Evolutionary conservation across 1,140 invertebrate genomes (phyloP).

Genomic region (Colletes gigas): DNA sequence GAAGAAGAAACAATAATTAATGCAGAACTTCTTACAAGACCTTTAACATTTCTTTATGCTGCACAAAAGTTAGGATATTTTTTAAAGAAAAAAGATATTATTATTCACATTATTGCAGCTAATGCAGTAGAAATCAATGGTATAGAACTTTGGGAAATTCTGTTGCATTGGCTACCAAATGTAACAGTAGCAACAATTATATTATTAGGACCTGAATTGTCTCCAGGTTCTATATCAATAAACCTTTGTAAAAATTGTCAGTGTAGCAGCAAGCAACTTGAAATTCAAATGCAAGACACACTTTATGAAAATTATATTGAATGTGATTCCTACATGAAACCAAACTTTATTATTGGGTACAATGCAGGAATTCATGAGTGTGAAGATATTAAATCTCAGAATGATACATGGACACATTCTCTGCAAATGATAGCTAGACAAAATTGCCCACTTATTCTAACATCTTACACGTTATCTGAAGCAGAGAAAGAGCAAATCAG

Average conservation of each 20-base stretch:
- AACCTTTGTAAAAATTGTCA: constrained; percentile 64
- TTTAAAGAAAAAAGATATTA: constrained; percentile 36
- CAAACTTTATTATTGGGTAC: constrained; percentile 72
- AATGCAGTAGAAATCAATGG: constrained; percentile 65
- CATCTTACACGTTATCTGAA: constrained; percentile 69
- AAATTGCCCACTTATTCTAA: constrained; percentile 71
- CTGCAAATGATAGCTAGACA: constrained; percentile 61
- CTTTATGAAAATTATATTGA: constrained; percentile 66
- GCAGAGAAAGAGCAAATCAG: constrained; percentile 66
- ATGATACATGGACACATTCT: constrained; percentile 68
- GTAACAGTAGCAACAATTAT: constrained; percentile 57
- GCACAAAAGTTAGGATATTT: constrained; percentile 61
- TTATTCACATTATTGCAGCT: constrained; percentile 71
- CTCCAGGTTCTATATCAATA: constrained; percentile 23
- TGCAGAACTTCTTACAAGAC: constrained; percentile 70
- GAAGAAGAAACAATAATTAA: constrained; percentile 46
- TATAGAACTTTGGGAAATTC: constrained; percentile 68
- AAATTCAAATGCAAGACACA: constrained; percentile 43
- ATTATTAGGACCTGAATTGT: constrained; percentile 72
- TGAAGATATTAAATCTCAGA: constrained; percentile 55
- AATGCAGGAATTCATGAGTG: constrained; percentile 72
- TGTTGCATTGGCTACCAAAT: constrained; percentile 69
- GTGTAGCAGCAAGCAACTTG: constrained; percentile 50
- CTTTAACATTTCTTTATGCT: constrained; percentile 69
- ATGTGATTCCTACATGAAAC: constrained; percentile 54